Percentiles rank a stretch among this genome's conserved stretches.
Conservation (phyloP, 2,888 invertebrate species). For the Nyleta sp. region DNA sequence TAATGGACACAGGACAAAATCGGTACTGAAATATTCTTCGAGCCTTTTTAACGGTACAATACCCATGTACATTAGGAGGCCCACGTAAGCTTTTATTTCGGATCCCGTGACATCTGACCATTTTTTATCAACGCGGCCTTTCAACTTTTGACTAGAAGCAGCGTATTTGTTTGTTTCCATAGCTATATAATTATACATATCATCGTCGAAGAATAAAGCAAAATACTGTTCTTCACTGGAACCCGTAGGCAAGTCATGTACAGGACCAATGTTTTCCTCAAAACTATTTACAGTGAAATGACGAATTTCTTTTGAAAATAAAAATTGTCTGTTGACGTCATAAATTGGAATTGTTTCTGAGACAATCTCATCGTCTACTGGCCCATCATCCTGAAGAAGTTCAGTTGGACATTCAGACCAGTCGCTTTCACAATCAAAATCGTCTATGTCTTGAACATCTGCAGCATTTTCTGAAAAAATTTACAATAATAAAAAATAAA, state of each 20-base stretch:
- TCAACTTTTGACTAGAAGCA: not conserved
- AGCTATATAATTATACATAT: not conserved
- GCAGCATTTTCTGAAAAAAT: too few relatives aligned
- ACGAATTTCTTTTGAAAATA: too few relatives aligned
- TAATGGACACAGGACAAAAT: slow-evolving; percentile 9
- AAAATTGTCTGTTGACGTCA: too few relatives aligned
- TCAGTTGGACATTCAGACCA: too few relatives aligned
- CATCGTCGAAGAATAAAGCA: slow-evolving; percentile 3
- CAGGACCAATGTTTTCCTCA: not conserved
- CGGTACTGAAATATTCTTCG: not conserved
- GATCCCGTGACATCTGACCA: not conserved
- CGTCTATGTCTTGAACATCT: too few relatives aligned
- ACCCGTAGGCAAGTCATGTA: not conserved
- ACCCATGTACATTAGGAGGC: not conserved
- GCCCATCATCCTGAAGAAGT: too few relatives aligned
- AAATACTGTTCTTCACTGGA: not conserved
- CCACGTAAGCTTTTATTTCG: slow-evolving; percentile 18
- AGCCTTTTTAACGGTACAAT: not conserved
- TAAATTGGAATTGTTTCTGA: too few relatives aligned
- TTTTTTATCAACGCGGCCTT: not conserved
- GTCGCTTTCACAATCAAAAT: too few relatives aligned
- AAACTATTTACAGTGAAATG: not conserved
- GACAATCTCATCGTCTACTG: too few relatives aligned
- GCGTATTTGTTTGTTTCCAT: slow-evolving; percentile 7
- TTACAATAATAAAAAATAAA: too few relatives aligned